Percentiles rank a stretch among this genome's conserved stretches.
Evolutionary conservation across 2,797 vertebrate species (phyloP).

Genomic region (Luscinia megarhynchos): DNA sequence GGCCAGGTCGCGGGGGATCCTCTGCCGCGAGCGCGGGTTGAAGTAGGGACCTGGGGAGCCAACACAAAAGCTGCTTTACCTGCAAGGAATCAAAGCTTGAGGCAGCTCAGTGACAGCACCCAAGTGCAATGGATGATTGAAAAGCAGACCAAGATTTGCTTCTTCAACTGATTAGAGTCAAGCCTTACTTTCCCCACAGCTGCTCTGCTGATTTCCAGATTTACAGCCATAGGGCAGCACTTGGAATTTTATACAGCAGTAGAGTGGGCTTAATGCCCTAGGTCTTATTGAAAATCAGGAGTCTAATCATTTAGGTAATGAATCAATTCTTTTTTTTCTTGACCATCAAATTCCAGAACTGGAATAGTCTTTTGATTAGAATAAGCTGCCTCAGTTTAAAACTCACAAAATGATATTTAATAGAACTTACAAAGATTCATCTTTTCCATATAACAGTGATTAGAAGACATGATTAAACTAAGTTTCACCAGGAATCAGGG

Average conservation of each 20-base stretch:
- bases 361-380: background rate
- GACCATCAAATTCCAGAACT: background rate
- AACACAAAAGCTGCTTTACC: background rate
- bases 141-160: background rate
- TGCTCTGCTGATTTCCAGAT: background rate
- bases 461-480: background rate
- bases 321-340: background rate
- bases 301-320: background rate
- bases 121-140: background rate
- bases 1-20: constrained; percentile 95
- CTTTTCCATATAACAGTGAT: background rate
- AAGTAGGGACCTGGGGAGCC: constrained; percentile 90
- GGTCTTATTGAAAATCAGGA: background rate
- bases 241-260: background rate
- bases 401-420: background rate
- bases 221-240: background rate
- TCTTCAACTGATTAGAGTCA: background rate
- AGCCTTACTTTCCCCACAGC: background rate
- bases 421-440: background rate
- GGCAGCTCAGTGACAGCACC: background rate
- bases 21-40: constrained; percentile 93
- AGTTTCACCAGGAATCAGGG: background rate
- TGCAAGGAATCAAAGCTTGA: background rate
- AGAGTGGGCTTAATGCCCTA: background rate
- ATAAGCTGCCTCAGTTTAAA: background rate